Base-by-base conservation (phyloP, 2,797 vertebrate genomes). In the Limosa lapponica region DNA sequence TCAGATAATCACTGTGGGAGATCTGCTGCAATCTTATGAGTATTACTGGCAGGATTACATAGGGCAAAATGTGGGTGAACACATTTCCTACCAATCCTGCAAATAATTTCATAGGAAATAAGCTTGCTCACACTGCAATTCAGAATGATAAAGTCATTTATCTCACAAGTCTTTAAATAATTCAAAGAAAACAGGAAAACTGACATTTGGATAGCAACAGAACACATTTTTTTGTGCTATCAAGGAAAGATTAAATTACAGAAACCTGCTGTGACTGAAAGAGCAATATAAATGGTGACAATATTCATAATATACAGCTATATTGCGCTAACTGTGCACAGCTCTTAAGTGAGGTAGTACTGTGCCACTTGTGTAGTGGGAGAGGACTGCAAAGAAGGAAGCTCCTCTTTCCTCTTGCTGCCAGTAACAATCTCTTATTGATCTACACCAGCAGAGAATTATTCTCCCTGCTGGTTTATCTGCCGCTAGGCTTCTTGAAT, bases 201-300 rank as follows among this genome's bases (percentile, higher is more conserved):
- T 78, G 64, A 74, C 61, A 74, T 92, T 91, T 83, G 20, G 69
- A 52, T 67, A 71, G 65, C 25, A 87, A 77, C 34, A 25, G 71
- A 95, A 73, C 64, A 85, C 32, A 51, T 79, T 87, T 89, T 92
- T 92, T 84, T 92, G 30, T 51, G 58, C 85, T 91, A 82, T 82
- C 59, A 62, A 59, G 64, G 78, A 89, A 89, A 89, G 32, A 94
- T 67, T 91, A 93, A 94, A 88, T 90, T 94, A 88, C 73, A 95
- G 75, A 88, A 87, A 80, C 82, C 67, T 44, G 34, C 65, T 77
- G 74, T 80, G 81, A 79, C 37, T 78, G 87, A 85, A 95, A 88
- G 48, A 92, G 61, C 37, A 94, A 25, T 41, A 78, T 37, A 61
- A 74, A 61, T n/a, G 9, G 52, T 64, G 67, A 36, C 52, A 67